Evolutionary conservation across 2,888 invertebrate species (phyloP), one percentile per base, ranked within the genome.

Genomic region (Platycheirus albimanus): DNA sequence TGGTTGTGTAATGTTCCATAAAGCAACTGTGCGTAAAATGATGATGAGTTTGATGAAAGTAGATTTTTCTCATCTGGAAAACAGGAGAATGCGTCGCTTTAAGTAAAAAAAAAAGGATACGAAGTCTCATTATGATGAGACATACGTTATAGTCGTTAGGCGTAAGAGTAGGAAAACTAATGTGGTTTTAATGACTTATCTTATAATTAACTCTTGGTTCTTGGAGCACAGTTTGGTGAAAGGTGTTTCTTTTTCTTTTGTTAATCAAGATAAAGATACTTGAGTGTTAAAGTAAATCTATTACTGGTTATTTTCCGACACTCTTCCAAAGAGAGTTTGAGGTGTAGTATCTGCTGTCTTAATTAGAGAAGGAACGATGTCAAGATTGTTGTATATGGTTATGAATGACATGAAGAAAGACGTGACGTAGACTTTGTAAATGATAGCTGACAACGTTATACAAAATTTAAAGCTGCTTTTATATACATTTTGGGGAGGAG

Each of bases 11-110:
- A 58, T 58, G 36, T 41, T 15, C 15, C 41, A 41, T 24, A 10
- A 58, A 58, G 8, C 38, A 51, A 52, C 66, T 76, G 66, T 41
- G 43, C 67, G 66, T 78, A 30, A 67, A 67, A 72, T 72, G 61
- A 63, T 47, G 67, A 79, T 79, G 61, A 67, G 66, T 78, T 61
- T 72, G 51, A 67, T 67, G 33, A 67, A 47, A 61, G 52, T 30
- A 52, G 43, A 41, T 43, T 11, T 51, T 17, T 3, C 13, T 52
- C 52, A 51, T 41, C 17, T 43, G 66, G 52, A 41, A 51, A 28
- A 17, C 30, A 3, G 10, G 8, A 17, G 28, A 28, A 4, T 28
- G 38, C 24, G 28, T 36, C 36, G 33, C 20, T 47, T 20, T 47
- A 38, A n/a, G n/a, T n/a, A n/a, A n/a, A n/a, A 66, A 28, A 36